Conservation (phyloP, 1,140 invertebrate species). For the Drosophila varians region DNA sequence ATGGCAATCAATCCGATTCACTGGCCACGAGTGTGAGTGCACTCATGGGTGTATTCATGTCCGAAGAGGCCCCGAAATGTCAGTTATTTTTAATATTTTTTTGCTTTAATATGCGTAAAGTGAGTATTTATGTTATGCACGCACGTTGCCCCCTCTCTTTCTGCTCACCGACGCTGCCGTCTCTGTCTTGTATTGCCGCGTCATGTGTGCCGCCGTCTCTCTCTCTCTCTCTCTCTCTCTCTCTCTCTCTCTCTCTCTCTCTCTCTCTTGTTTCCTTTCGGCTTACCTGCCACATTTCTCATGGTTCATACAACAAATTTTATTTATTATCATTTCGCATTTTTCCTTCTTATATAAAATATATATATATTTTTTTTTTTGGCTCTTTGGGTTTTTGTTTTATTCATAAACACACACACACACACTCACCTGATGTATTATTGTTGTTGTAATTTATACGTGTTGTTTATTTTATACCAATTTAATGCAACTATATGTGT, state of each 20-base stretch:
- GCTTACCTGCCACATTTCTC: constrained; percentile 60
- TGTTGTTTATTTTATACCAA: constrained; percentile 80
- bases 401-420: constrained; percentile 46
- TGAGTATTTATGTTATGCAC: constrained; percentile 55
- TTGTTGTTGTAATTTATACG: constrained; percentile 70
- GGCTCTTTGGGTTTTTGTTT: constrained; percentile 48
- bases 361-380: constrained; percentile 13
- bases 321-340: constrained; percentile 47
- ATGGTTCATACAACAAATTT: constrained; percentile 39
- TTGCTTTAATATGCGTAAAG: constrained; percentile 53
- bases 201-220: constrained; percentile 6
- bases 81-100: constrained; percentile 46
- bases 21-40: not conserved
- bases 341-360: constrained; percentile 6
- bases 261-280: constrained; percentile 1
- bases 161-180: constrained; percentile 13
- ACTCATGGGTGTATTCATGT: constrained; percentile 32
- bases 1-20: constrained; percentile 1
- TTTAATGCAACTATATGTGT: constrained; percentile 69
- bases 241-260: not conserved
- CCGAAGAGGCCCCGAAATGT: constrained; percentile 28
- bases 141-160: constrained; percentile 5
- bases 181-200: constrained; percentile 24
- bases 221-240: not conserved
- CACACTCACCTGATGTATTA: constrained; percentile 17